Percentiles rank a stretch among this genome's conserved stretches.
Evolutionary conservation across 2,113 vertebrate genomes (phyloP).

Genomic region (Rafetus swinhoei): DNA sequence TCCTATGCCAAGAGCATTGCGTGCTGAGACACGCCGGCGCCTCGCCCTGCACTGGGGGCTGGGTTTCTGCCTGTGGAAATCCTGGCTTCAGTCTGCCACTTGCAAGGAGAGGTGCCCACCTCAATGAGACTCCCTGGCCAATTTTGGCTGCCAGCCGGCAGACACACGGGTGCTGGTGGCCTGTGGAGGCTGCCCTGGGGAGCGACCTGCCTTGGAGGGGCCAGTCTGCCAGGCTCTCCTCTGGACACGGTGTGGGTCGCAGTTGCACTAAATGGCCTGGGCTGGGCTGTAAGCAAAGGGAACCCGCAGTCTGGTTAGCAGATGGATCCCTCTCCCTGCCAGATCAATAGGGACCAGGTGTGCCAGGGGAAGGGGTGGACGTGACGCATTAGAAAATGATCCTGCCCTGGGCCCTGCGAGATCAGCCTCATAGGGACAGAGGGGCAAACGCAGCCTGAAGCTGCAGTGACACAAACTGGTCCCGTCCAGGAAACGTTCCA

Average conservation of each 20-base stretch:
- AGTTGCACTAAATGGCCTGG: too few species aligned
- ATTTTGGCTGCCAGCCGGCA: too few species aligned
- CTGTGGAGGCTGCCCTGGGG: background rate
- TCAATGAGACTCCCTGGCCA: too few species aligned
- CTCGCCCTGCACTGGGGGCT: background rate
- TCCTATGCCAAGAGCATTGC: background rate
- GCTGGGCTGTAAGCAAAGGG: too few species aligned
- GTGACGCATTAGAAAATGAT: background rate
- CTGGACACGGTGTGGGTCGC: too few species aligned
- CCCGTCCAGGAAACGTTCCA: background rate
- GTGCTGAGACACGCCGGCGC: background rate
- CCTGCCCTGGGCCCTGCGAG: too few species aligned
- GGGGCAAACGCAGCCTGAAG: background rate
- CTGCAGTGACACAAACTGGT: background rate
- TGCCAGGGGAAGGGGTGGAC: background rate
- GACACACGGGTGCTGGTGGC: background rate
- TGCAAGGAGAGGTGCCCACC: background rate
- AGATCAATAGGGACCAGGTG: background rate
- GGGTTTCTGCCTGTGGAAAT: background rate
- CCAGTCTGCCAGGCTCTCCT: accelerated
- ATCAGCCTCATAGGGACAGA: background rate
- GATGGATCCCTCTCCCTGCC: background rate
- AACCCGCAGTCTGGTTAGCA: background rate
- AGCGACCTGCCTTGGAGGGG: background rate
- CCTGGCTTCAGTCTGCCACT: background rate